Evolutionary conservation across 1,140 invertebrate species (phyloP).

Genomic region (Araneus ventricosus): DNA sequence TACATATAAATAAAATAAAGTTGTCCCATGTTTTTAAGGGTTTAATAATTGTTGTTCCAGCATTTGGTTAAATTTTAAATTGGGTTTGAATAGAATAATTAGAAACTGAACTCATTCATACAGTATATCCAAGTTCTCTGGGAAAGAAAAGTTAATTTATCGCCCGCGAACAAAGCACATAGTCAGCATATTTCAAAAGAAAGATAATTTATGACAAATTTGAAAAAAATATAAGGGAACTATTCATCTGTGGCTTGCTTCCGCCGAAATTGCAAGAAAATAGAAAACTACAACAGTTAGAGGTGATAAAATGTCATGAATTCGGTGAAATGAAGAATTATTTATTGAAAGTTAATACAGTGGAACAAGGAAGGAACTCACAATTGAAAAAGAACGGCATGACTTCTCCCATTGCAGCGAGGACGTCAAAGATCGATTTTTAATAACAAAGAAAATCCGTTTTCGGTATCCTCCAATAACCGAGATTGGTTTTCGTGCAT

Average conservation of each 20-base stretch:
- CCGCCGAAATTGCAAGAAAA: background rate
- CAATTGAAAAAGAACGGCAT: constrained; percentile 5
- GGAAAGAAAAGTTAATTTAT: too few relatives aligned
- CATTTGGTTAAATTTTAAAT: too few relatives aligned
- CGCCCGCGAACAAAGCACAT: too few relatives aligned
- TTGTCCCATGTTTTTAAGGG: too few relatives aligned
- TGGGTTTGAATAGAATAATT: too few relatives aligned
- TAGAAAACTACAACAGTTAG: background rate
- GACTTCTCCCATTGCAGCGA: background rate
- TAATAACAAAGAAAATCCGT: constrained; percentile 59
- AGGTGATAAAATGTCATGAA: constrained; percentile 50
- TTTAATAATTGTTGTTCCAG: too few relatives aligned
- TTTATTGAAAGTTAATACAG: constrained; percentile 71
- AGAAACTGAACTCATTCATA: too few relatives aligned
- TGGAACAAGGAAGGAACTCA: constrained; percentile 17
- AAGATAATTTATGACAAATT: too few relatives aligned
- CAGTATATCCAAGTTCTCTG: too few relatives aligned
- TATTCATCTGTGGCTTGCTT: background rate
- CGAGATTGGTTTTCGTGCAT: constrained; percentile 60
- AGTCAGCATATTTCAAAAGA: too few relatives aligned
- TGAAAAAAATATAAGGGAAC: background rate
- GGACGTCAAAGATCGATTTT: constrained; percentile 29
- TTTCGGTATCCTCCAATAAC: constrained; percentile 57
- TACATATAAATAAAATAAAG: too few relatives aligned
- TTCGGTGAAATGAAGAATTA: constrained; percentile 55